phyloP scores from a whole-genome alignment of 2,888 invertebrate species.

The Ischnus inquisitorius region DNA sequence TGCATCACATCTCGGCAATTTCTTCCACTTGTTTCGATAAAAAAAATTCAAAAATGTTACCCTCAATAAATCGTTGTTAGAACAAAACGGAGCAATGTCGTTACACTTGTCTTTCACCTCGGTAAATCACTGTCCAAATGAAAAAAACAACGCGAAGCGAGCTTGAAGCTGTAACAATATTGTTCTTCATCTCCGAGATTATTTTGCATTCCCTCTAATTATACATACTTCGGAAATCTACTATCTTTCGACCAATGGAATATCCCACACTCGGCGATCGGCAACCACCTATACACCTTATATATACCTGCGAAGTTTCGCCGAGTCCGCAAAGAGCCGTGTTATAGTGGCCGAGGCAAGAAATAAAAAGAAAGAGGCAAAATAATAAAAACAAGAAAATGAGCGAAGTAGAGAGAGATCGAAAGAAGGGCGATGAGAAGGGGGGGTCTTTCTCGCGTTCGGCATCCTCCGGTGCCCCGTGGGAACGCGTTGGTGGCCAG shows the following conservation, averaged over 20 bases:
- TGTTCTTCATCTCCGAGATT: background rate
- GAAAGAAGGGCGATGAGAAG: background rate
- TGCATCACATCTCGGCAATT: background rate
- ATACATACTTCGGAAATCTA: background rate
- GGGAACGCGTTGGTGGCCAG: constrained; percentile 85
- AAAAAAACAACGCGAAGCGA: background rate
- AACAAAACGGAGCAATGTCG: background rate
- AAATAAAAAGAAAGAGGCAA: constrained; percentile 58
- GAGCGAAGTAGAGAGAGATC: constrained; percentile 60
- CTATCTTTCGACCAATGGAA: no score
- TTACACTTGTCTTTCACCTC: no score
- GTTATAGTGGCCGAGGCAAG: background rate
- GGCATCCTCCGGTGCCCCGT: constrained; percentile 79
- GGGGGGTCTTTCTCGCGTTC: constrained; percentile 58
- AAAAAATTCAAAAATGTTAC: background rate
- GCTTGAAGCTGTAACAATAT: no score
- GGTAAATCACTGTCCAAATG: background rate
- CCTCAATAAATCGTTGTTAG: background rate
- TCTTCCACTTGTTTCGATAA: background rate
- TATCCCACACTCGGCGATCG: background rate
- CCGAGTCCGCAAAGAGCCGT: constrained; percentile 10
- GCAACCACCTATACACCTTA: background rate
- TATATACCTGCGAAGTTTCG: background rate
- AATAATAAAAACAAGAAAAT: constrained; percentile 50
- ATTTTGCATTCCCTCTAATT: background rate